Base-by-base conservation (phyloP, 1,140 invertebrate genomes). In the Marisa cornuarietis region DNA sequence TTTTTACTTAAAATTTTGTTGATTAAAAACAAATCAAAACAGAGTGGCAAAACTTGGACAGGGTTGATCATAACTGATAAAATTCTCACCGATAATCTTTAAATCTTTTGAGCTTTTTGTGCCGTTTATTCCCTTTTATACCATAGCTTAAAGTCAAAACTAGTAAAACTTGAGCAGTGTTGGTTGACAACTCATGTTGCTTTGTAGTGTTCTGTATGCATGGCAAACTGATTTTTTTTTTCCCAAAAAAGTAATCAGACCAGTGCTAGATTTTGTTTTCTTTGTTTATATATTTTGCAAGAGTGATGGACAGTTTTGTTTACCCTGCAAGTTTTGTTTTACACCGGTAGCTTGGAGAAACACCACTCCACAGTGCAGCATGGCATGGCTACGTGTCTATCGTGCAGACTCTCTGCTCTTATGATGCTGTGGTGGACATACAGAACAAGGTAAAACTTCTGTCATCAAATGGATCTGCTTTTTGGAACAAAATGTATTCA, bases 371-470 rank as follows among this genome's bases (percentile, higher is more conserved):
- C 85, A 91, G 93, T 81, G 92, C 92, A 65, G 90, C 92, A n/a
- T 93, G 93, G 92, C 92, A 93, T 85, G 93, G 92, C 66, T 92
- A 92, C 83, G 90, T 91, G 0, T 87, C 88, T 69, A 92, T 93
- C 65, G 83, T 91, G 91, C 79, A 88, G 87, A 82, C 91, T 54
- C 86, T 94, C 11, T 92, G 92, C 85, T 85, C 90, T 81, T 90
- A 91, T 78, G 90, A 90, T 18, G 86, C 84, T 51, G 81, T 84
- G 71, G 77, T 88, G 66, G 77, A 85, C 72, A 85, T 88, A 69
- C 86, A 94, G 90, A 92, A 93, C 86, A 93, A 93, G 80, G 93
- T 94, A 87, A 71, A 68, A 68, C n/a, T n/a, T n/a, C n/a, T n/a
- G n/a, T n/a, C n/a, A 24, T 68, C 31, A 42, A 24, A 24, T 4